Evolutionary conservation across 2,113 vertebrate species (phyloP).

Genomic region (Sinocyclocheilus rhinocerous): DNA sequence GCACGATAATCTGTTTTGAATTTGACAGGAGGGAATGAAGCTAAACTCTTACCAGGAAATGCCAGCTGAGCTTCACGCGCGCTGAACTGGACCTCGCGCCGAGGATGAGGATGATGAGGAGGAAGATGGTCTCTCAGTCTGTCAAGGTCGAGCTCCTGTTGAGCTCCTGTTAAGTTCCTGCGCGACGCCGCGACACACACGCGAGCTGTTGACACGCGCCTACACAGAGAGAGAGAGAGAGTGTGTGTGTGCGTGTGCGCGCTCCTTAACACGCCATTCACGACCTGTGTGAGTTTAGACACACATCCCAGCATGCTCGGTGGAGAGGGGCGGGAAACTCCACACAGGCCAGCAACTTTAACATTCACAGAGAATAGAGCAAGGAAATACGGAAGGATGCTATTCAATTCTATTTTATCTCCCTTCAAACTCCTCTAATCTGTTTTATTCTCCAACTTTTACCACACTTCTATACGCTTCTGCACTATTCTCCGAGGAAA

Average conservation of each 20-base stretch:
- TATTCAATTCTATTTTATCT: neutral
- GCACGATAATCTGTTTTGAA: neutral
- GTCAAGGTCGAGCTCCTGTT: conserved; percentile 62
- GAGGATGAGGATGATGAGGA: conserved; percentile 52
- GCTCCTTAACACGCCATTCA: no score
- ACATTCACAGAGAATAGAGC: neutral
- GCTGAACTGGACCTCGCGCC: conserved; percentile 59
- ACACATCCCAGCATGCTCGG: conserved; percentile 85
- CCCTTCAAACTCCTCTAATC: neutral
- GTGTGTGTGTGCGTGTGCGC: conserved; percentile 1
- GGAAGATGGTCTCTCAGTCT: conserved; percentile 44
- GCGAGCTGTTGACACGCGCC: conserved; percentile 8
- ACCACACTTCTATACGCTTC: neutral
- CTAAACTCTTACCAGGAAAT: conserved; percentile 80
- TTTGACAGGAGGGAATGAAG: conserved; percentile 16
- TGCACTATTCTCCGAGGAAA: neutral
- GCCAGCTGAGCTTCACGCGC: conserved; percentile 68
- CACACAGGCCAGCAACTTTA: neutral
- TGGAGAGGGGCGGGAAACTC: conserved; percentile 73
- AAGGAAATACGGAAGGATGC: neutral
- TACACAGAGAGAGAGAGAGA: conserved; percentile 29
- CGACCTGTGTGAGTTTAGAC: no score
- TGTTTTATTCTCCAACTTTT: neutral
- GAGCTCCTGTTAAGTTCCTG: conserved; percentile 48
- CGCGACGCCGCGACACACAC: conserved; percentile 24